Evolutionary conservation across 1,140 invertebrate species (phyloP), one percentile per base, ranked within the genome.

Genomic region (Drosophila leontia): DNA sequence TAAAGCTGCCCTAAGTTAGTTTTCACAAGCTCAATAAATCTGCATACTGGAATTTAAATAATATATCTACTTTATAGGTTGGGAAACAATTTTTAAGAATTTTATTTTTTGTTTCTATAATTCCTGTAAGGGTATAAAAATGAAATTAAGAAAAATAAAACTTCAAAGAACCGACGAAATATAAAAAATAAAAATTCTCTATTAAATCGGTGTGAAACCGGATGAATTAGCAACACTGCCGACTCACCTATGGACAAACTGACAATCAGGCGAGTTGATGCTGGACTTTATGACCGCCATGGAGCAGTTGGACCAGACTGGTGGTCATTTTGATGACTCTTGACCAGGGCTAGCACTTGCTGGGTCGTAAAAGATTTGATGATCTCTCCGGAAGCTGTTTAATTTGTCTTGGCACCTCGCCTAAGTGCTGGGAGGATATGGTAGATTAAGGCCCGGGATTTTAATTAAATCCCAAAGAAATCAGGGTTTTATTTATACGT

Each of bases 371-470:
- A 75, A 65, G 61, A 19, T 64, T 79, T 76, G 70, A 87, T 58
- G 76, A 58, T 82, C 58, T 37, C 64, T 55, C 59, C 61, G 67
- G 69, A 77, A 87, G 80, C 83, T 57, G 70, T 82, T 86, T 86
- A 72, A 79, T 87, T 86, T 85, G 80, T 51, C 69, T 77, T 62
- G 75, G 29, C 75, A 78, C 75, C 75, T 70, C 58, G 15, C 8
- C 65, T n/a, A 42, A 47, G 19, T 26, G 67, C 53, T 32, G 5
- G 29, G 7, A 48, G 32, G 60, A 29, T 39, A n/a, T 29, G 13
- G 34, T 3, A 42, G 56, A 55, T 42, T 29, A 39, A 6, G 57
- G 44, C 17, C 58, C 50, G 34, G 50, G n/a, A 42, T 35, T 68
- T 78, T 69, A 78, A 67, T 59, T 76, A 59, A 86, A 65, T 78